Conservation (phyloP, 2,113 vertebrate species). For the Megaptera novaeangliae region DNA sequence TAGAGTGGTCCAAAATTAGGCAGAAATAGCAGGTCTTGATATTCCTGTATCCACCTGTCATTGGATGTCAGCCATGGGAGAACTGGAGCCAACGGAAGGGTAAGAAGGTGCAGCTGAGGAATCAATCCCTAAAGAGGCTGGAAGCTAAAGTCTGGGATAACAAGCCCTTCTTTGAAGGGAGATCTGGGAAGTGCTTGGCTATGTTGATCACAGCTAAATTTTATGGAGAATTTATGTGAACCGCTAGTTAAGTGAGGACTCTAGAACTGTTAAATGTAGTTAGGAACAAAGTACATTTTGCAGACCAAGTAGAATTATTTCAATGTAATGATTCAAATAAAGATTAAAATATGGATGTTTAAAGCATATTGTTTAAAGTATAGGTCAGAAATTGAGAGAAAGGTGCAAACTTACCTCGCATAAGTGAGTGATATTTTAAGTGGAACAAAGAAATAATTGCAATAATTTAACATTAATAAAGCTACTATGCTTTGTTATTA, state of each 20-base stretch:
- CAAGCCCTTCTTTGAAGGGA: not conserved
- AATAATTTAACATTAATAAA: not conserved
- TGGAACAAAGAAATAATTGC: not conserved
- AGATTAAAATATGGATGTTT: not conserved
- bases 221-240: not conserved
- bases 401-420: not conserved
- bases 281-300: not conserved
- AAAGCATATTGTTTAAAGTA: not conserved
- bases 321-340: not conserved
- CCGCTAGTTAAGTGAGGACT: not conserved
- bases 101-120: rapidly evolving
- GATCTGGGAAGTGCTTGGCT: not conserved
- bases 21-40: not conserved
- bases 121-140: not conserved
- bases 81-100: no score
- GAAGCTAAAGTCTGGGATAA: not conserved
- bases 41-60: not conserved
- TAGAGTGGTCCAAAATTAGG: not conserved
- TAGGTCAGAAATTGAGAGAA: not conserved
- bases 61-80: rapidly evolving
- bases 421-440: not conserved
- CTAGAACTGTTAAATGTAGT: not conserved
- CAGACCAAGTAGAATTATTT: not conserved
- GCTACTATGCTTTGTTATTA: not conserved
- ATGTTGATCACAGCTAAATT: not conserved